Evolutionary conservation across 2,888 invertebrate genomes (phyloP).

Genomic region (Chloroclystis v-ata): DNA sequence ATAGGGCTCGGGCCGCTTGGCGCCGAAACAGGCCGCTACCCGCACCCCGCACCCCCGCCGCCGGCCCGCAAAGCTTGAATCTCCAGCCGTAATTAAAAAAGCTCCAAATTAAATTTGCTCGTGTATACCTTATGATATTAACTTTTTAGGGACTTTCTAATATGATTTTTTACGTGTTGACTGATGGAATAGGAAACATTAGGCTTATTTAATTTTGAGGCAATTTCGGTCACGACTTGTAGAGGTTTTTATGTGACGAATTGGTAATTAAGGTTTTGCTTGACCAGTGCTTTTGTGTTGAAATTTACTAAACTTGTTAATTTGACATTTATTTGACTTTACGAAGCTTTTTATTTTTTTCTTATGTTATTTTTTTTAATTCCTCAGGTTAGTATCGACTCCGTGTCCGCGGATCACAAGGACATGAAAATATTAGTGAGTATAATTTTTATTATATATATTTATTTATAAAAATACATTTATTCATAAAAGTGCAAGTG

Average conservation of each 20-base stretch:
- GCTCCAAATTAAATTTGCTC: constrained; percentile 78
- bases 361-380: constrained; percentile 28
- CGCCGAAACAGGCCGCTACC: constrained; percentile 60
- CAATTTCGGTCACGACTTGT: constrained; percentile 26
- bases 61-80: constrained; percentile 38
- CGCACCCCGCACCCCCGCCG: constrained; percentile 33
- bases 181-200: constrained; percentile 47
- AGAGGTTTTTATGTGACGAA: constrained; percentile 12
- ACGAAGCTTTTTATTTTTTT: background rate
- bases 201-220: constrained; percentile 27
- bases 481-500: too few relatives aligned
- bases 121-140: constrained; percentile 74
- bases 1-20: constrained; percentile 72
- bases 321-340: background rate
- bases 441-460: constrained; percentile 57
- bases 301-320: background rate
- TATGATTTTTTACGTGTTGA: constrained; percentile 55
- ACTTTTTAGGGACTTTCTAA: constrained; percentile 75
- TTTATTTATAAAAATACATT: constrained; percentile 41
- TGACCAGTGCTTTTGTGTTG: constrained; percentile 5
- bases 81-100: constrained; percentile 76
- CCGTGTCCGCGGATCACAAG: constrained; percentile 72
- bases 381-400: constrained; percentile 74
- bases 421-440: constrained; percentile 78
- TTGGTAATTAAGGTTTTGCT: constrained; percentile 11